These are phyloP conservation scores for Cataglyphis rosenhaueri DNA, from an alignment of 2,888 invertebrate species.

Conservation along the genomic window DNA sequence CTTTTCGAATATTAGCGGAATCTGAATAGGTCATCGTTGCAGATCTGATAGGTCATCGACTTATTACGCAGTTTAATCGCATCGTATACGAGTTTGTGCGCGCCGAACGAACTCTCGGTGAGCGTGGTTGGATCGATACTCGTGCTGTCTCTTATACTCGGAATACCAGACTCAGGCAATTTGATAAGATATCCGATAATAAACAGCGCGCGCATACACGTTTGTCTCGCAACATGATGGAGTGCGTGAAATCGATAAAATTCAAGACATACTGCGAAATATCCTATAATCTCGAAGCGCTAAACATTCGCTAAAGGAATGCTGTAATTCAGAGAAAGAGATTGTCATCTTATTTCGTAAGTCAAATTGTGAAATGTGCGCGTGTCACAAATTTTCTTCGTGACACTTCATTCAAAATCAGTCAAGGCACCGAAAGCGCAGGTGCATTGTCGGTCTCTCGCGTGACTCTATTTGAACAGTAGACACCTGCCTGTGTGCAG, in stretches of 20 bases:
- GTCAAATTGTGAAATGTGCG: background rate
- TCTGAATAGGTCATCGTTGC: conserved; percentile 33
- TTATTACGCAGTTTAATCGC: conserved; percentile 44
- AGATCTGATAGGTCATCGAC: conserved; percentile 44
- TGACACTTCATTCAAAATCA: conserved; percentile 14
- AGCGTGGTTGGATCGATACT: conserved; percentile 45
- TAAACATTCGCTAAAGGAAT: background rate
- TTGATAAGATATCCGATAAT: conserved; percentile 50
- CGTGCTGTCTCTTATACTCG: conserved; percentile 8
- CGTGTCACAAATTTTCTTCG: conserved; percentile 13
- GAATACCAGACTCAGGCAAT: conserved; percentile 22
- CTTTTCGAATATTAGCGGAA: conserved; percentile 6
- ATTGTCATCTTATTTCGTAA: background rate
- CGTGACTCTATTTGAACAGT: conserved; percentile 19
- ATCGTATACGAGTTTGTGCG: background rate
- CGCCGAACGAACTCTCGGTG: conserved; percentile 21
- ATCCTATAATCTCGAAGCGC: background rate
- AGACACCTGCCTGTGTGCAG: conserved; percentile 29
- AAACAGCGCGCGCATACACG: background rate
- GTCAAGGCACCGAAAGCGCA: conserved; percentile 16
- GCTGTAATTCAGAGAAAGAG: background rate
- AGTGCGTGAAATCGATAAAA: conserved; percentile 2
- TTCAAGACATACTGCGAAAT: background rate
- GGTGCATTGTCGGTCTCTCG: conserved; percentile 39
- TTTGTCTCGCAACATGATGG: background rate